Evolutionary conservation across 2,113 vertebrate genomes (phyloP).

Genomic region (Irena cyanogastra): DNA sequence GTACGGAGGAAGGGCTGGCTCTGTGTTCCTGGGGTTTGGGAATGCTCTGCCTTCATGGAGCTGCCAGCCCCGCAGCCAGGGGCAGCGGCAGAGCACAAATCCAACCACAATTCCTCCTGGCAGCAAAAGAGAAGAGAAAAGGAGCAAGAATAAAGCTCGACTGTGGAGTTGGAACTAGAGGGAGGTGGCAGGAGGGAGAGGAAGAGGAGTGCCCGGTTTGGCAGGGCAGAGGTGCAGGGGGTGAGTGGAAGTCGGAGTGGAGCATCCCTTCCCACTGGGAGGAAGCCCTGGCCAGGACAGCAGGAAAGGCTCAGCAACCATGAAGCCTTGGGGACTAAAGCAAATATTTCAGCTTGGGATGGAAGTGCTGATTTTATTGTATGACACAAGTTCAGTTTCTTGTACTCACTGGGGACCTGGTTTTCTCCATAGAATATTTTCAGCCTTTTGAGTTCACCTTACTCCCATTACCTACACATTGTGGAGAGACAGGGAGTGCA

Average conservation of each 20-base stretch:
- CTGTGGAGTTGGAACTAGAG: not conserved
- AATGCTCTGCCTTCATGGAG: not conserved
- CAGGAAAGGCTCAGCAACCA: not conserved
- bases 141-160: not conserved
- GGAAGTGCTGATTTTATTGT: not conserved
- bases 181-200: not conserved
- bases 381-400: not conserved
- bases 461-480: fast-evolving
- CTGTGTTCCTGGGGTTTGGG: not conserved
- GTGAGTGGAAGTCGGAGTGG: not conserved
- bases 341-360: not conserved
- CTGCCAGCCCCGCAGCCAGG: not conserved
- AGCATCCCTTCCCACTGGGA: not conserved
- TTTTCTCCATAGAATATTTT: not conserved
- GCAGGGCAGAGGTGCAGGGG: not conserved
- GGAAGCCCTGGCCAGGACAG: not conserved
- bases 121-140: not conserved
- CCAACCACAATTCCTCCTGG: not conserved
- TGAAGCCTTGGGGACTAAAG: fast-evolving
- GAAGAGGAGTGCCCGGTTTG: not conserved
- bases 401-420: not conserved
- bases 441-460: not conserved
- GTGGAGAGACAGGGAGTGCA: fast-evolving
- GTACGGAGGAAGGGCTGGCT: not conserved
- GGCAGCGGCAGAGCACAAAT: not conserved